Evolutionary conservation across 2,888 invertebrate genomes (phyloP), one percentile per base, ranked within the genome.

Genomic region (Laothoe populi): DNA sequence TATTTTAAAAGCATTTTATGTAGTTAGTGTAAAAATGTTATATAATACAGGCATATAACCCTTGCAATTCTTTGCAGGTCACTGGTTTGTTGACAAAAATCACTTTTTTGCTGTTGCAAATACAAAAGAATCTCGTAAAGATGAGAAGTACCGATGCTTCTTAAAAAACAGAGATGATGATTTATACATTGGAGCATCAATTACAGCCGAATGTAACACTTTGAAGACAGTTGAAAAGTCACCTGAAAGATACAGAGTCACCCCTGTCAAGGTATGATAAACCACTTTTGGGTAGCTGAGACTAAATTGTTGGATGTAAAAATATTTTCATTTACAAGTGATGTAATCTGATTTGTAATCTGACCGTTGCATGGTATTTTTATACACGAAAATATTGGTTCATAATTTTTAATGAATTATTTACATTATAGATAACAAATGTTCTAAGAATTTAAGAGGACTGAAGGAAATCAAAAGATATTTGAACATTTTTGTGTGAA

Each of bases 71-170:
- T 46, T 81, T 82, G 42, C 65, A 93, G 93, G 98, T 0, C 98
- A 98, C 92, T 98, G 98, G 98, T 98, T 98, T 87, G 96, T 98
- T 26, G 97, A 96, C 13, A 98, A 98, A 81, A 98, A 99, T 88
- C 98, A 98, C 79, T 99, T 96, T 86, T 98, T 99, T 87, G 99
- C 98, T 61, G 98, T 99, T n/a, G 98, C 98, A 7, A 99, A 99
- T 81, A 98, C 98, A 0, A 98, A 98, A 77, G 98, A 99, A 85
- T 98, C 98, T 7, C 95, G 98, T 74, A 97, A 97, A 84, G 98
- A 99, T 85, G 98, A 99, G 83, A 97, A 97, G 79, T 99, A 98
- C 83, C 94, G 99, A 45, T 99, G 99, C 82, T 98, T 99, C 85
- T 91, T 98, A 57, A 97, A 97, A 81, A 98, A 98, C 94, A 95